Conservation (phyloP, 2,113 vertebrate genomes). For the Apus apus region DNA sequence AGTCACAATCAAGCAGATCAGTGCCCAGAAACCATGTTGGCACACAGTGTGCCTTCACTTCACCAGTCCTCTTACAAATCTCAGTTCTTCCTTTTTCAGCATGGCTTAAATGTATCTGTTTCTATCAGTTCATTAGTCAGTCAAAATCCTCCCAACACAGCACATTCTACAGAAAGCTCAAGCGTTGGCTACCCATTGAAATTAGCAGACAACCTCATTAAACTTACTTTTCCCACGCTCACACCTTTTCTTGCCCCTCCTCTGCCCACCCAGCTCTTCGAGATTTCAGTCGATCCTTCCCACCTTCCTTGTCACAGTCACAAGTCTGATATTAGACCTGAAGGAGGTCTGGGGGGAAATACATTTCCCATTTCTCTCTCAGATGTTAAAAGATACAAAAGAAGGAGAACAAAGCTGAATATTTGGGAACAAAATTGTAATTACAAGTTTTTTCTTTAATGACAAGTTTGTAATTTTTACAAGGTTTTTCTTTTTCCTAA, state of each 20-base stretch:
- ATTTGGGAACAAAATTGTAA: not conserved
- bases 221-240: not conserved
- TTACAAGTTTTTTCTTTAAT: not conserved
- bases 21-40: not conserved
- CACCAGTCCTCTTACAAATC: not conserved
- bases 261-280: not conserved
- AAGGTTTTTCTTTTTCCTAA: no score
- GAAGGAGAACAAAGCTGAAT: not conserved
- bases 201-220: not conserved
- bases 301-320: not conserved
- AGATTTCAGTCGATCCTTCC: not conserved
- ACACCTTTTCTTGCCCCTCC: not conserved
- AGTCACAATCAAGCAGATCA: not conserved
- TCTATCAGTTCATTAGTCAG: not conserved
- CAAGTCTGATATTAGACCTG: not conserved
- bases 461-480: no score
- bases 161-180: not conserved
- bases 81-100: not conserved
- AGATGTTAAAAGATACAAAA: not conserved
- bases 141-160: not conserved
- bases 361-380: not conserved
- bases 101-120: not conserved
- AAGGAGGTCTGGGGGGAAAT: fast-evolving
- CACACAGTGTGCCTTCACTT: not conserved
- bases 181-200: not conserved